Evolutionary conservation across 2,888 invertebrate genomes (phyloP), one percentile per base, ranked within the genome.

Genomic region (Tenthredo mesomela): DNA sequence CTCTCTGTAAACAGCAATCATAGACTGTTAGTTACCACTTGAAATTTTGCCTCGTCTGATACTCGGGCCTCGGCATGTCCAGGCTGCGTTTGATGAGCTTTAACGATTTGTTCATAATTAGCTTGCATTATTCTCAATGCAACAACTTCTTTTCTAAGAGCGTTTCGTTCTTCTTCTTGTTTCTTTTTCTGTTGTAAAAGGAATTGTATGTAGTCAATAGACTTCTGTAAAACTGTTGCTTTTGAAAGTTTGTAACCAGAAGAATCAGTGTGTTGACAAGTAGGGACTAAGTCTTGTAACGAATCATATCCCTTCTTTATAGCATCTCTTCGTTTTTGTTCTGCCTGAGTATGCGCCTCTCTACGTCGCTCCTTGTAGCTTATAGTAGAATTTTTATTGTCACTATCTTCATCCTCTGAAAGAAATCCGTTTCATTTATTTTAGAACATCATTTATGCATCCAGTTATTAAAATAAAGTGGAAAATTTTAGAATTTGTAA

Each of bases 251-350:
- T 99, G 93, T 98, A 98, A 37, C 98, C 97, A 29, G 97, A 97
- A 40, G 98, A 95, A 93, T 99, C 99, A 61, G 97, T 97, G 91
- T 98, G 97, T 92, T 98, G 98, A 91, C 99, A 99, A 84, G 97
- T 98, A 0, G 99, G 99, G 15, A 99, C 98, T 87, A 99, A 94
- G 90, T 97, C 97, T 93, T 98, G 98, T 25, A 99, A 94, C 2
- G 97, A 97, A 93, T 99, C 98, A 93, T 99, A 99, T 0, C 99
- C 99, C 93, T 98, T 98, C 93, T 99, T 99, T 87, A 99, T 99
- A 1, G 99, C 98, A 95, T 99, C 99, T 90, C 99, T 95, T 87
- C 99, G 95, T 92, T 99, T 99, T 93, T 99, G 99, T 93, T 99
- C 99, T 2, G 99, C 99, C 94, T 98, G 96, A 0, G 99, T 99